These are phyloP conservation scores for Haemorhous mexicanus DNA, from an alignment of 2,113 vertebrate species.

Conservation along the genomic window DNA sequence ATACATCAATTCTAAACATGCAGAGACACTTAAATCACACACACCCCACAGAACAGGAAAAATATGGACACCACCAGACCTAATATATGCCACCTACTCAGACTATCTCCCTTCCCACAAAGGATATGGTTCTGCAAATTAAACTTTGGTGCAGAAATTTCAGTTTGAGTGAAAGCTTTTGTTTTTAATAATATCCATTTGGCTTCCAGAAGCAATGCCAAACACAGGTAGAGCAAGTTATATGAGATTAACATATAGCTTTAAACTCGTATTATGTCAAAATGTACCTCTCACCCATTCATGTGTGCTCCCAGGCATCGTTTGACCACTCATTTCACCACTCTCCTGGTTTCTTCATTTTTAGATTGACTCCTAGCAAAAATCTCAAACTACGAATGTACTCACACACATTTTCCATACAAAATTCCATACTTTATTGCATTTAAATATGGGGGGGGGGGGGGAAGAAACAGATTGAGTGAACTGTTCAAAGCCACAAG, in stretches of 20 bases:
- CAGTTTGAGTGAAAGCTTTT: background rate
- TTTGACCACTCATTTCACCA: background rate
- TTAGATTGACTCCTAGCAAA: background rate
- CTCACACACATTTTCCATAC: background rate
- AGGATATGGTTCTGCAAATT: background rate
- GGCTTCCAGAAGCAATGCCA: background rate
- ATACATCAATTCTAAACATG: background rate
- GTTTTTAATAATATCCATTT: background rate
- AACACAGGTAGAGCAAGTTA: background rate
- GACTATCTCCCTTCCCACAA: background rate
- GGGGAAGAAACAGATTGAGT: background rate
- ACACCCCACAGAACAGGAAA: background rate
- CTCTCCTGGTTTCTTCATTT: background rate
- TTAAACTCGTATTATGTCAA: background rate
- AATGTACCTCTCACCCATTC: background rate
- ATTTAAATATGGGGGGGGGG: background rate
- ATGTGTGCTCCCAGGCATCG: accelerated
- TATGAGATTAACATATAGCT: background rate
- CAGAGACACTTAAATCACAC: background rate
- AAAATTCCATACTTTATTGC: background rate
- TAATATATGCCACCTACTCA: background rate
- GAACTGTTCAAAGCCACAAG: background rate
- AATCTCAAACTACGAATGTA: background rate
- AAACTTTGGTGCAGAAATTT: background rate
- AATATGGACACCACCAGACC: background rate